These are phyloP conservation scores for Chaetops frenatus DNA, from an alignment of 2,113 vertebrate genomes.

Conservation along the genomic window DNA sequence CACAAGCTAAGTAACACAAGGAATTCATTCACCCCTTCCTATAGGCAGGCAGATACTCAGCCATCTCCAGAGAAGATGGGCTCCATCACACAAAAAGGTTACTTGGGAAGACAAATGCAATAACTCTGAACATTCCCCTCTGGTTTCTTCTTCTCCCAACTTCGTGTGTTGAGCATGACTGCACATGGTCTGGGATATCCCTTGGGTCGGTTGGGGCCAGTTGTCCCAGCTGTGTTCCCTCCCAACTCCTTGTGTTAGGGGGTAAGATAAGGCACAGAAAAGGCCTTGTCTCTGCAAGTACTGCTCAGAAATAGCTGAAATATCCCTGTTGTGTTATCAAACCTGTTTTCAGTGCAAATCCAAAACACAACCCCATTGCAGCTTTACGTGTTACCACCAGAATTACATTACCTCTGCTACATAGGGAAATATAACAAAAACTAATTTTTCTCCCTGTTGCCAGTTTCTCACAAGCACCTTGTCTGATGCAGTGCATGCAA, in stretches of 20 bases:
- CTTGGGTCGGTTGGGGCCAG: not conserved
- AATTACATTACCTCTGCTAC: not conserved
- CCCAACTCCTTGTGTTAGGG: not conserved
- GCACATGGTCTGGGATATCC: not conserved
- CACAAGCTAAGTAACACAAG: not conserved
- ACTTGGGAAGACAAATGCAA: not conserved
- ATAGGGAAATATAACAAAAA: not conserved
- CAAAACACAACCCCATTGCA: not conserved
- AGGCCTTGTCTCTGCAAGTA: not conserved
- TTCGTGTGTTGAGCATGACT: not conserved
- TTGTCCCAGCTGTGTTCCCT: not conserved
- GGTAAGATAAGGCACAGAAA: not conserved
- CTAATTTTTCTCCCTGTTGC: not conserved
- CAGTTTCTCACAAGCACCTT: not conserved
- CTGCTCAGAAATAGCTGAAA: not conserved
- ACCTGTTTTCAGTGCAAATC: not conserved
- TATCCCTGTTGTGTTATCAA: not conserved
- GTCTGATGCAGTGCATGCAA: not conserved
- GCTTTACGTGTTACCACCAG: not conserved
- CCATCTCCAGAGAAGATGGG: not conserved
- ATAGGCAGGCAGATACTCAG: not conserved
- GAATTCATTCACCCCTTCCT: not conserved
- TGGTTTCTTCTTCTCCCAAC: not conserved
- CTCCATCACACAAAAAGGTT: not conserved
- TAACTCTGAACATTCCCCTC: not conserved